These are phyloP conservation scores for Xiphophorus couchianus DNA, from an alignment of 2,113 vertebrate species.

Conservation along the genomic window DNA sequence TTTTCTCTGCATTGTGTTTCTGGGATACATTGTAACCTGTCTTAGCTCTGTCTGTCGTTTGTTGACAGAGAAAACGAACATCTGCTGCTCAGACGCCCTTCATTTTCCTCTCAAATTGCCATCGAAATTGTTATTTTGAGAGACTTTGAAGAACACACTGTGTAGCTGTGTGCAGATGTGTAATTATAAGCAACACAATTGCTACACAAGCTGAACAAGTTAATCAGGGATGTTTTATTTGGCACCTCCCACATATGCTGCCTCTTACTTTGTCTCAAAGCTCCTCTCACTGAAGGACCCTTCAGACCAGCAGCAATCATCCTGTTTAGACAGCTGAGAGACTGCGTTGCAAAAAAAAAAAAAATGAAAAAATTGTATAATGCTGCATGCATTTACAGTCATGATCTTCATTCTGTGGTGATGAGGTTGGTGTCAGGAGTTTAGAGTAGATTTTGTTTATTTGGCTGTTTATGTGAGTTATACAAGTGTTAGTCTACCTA, in stretches of 20 bases:
- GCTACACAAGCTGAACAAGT: conserved; percentile 44
- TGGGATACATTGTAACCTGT: neutral
- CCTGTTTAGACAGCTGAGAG: conserved; percentile 75
- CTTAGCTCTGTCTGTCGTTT: conserved; percentile 16
- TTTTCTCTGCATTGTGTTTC: too few relatives aligned
- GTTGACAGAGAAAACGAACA: conserved; percentile 24
- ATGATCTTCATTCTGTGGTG: conserved; percentile 58
- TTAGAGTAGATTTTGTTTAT: conserved; percentile 57
- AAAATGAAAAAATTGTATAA: conserved; percentile 50
- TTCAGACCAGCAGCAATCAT: conserved; percentile 77
- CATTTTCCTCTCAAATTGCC: conserved; percentile 33
- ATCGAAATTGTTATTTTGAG: conserved; percentile 6
- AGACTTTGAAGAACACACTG: neutral
- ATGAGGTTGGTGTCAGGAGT: conserved; percentile 60
- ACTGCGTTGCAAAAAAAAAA: conserved; percentile 40
- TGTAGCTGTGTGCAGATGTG: conserved; percentile 1
- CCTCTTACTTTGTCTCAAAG: conserved; percentile 54
- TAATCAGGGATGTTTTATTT: conserved; percentile 67
- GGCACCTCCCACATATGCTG: conserved; percentile 66
- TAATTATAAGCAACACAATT: neutral
- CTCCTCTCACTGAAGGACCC: conserved; percentile 73
- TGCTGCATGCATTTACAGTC: conserved; percentile 55
- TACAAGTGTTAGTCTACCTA: conserved; percentile 1
- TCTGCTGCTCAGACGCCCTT: conserved; percentile 22
- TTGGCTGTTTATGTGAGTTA: conserved; percentile 46